Evolutionary conservation across 1,140 invertebrate genomes (phyloP), one percentile per base, ranked within the genome.

Genomic region (Musca domestica): DNA sequence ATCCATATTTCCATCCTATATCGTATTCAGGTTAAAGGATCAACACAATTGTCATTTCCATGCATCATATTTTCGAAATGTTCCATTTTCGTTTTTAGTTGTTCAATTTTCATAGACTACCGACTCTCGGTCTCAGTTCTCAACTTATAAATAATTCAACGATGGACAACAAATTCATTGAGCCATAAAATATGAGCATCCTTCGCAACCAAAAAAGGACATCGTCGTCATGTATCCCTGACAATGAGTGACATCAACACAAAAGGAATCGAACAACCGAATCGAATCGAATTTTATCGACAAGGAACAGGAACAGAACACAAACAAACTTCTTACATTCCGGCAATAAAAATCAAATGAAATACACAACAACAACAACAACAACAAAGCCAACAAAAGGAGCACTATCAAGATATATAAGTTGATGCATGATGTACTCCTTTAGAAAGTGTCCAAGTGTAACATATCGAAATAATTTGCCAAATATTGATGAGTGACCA

Each of bases 391-490:
- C 4, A 41, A 41, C 12, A 12, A 41, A 5, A 7, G 2, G 34
- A 41, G 34, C 2, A 30, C 52, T 14, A 9, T 15, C 22, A 25
- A 56, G 9, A 25, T 25, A 23, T 25, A 58, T 58, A 19, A 41
- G 19, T 61, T 61, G 27, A 61, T 61, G 27, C 30, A 61, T 61
- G 34, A 9, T 41, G 34, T 7, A 19, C 27, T 61, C 56, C 56
- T 41, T 61, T 34, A 61, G 12, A 41, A 61, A 61, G 56, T 61
- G 56, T 34, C 34, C 27, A 34, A 61, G 56, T 61, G 56, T 61
- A 61, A 61, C 56, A 61, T 34, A 61, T 61, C 56, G 34, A 61
- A 61, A 34, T 34, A 61, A 61, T 61, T 61, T 61, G 56, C 56
- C 17, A 25, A 58, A 61, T 61, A 61, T 61, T 61, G 56, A 61